These are phyloP conservation scores for Ciconia stormi DNA, from an alignment of 2,113 vertebrate genomes.

Conservation along the genomic window DNA sequence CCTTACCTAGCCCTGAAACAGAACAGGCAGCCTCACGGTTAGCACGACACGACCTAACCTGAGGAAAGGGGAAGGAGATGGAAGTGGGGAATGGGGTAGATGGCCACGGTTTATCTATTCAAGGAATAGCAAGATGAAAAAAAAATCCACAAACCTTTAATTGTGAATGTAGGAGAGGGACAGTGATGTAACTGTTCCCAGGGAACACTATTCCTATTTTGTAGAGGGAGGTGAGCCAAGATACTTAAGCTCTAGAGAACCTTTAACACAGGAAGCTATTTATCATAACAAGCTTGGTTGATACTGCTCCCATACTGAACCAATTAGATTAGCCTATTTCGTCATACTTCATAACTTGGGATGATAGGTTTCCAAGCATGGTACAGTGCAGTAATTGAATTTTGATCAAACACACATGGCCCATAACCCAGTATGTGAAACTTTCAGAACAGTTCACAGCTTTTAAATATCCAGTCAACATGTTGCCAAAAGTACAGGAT, in stretches of 20 bases:
- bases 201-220: slow-evolving; percentile 78
- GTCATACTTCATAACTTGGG: slow-evolving; percentile 89
- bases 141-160: slow-evolving; percentile 65
- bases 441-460: slow-evolving; percentile 85
- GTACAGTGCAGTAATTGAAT: slow-evolving; percentile 89
- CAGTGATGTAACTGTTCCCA: slow-evolving; percentile 79
- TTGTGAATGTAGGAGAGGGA: slow-evolving; percentile 66
- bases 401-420: slow-evolving; percentile 95
- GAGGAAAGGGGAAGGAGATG: not conserved
- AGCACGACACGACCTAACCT: not conserved
- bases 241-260: slow-evolving; percentile 86
- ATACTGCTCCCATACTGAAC: slow-evolving; percentile 90
- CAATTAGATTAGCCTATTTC: slow-evolving; percentile 89
- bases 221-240: slow-evolving; percentile 80
- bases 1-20: not conserved
- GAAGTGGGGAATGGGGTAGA: not conserved
- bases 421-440: slow-evolving; percentile 86
- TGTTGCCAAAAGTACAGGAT: slow-evolving; percentile 90
- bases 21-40: not conserved
- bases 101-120: slow-evolving; percentile 27
- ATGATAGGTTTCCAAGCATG: slow-evolving; percentile 85
- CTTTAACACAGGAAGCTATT: slow-evolving; percentile 91
- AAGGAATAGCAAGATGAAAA: slow-evolving; percentile 45
- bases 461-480: slow-evolving; percentile 86
- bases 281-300: slow-evolving; percentile 88